Evolutionary conservation across 1,140 invertebrate species (phyloP).

Genomic region (Melipona quadrifasciata): DNA sequence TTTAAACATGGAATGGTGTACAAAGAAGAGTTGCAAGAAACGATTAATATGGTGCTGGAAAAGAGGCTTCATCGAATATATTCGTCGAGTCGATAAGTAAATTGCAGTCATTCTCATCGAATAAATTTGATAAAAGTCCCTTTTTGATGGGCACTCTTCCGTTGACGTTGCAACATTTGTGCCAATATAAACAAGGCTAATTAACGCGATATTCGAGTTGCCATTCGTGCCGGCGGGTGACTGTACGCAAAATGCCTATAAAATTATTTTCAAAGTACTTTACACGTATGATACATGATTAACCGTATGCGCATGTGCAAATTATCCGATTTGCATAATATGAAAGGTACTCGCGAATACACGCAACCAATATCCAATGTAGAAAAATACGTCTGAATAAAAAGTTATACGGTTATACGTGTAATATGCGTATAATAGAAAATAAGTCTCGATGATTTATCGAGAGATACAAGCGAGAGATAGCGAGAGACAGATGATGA

Average conservation of each 20-base stretch:
- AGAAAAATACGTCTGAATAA: conserved; percentile 49
- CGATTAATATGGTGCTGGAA: neutral
- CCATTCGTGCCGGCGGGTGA: conserved; percentile 52
- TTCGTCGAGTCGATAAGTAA: neutral
- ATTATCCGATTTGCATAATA: neutral
- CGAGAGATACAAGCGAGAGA: conserved; percentile 17
- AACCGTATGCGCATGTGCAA: neutral
- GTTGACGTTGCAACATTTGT: conserved; percentile 62
- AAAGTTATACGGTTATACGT: conserved; percentile 43
- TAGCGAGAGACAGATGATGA: conserved; percentile 45
- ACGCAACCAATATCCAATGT: neutral
- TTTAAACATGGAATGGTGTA: neutral
- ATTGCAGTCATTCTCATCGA: neutral
- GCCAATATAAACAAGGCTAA: conserved; percentile 55
- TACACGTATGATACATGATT: conserved; percentile 30
- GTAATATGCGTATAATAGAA: conserved; percentile 11
- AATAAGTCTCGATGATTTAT: neutral
- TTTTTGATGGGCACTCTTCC: conserved; percentile 13
- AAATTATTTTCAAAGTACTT: conserved; percentile 69
- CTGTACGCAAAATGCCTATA: conserved; percentile 69
- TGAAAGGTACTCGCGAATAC: neutral
- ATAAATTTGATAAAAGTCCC: neutral
- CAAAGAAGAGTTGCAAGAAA: neutral
- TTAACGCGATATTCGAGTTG: conserved; percentile 66
- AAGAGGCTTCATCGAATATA: neutral